These are phyloP conservation scores for Carettochelys insculpta DNA, from an alignment of 2,113 vertebrate species.

Conservation along the genomic window DNA sequence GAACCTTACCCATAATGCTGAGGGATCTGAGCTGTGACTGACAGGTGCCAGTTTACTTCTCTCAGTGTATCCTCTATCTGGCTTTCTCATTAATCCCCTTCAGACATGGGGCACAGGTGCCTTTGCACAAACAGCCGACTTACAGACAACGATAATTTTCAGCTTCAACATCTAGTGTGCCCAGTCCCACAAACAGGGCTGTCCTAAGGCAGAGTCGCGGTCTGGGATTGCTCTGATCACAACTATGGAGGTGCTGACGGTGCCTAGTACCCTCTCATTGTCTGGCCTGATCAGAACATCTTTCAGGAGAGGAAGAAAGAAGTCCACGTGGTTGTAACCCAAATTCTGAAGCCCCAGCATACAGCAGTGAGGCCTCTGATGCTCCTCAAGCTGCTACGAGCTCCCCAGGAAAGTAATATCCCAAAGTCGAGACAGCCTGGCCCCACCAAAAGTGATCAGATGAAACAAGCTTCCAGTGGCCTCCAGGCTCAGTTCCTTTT, in stretches of 20 bases:
- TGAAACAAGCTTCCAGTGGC: neutral
- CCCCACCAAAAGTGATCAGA: neutral
- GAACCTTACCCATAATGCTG: neutral
- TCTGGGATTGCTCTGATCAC: neutral
- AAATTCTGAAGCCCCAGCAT: neutral
- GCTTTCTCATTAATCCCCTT: neutral
- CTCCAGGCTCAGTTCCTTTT: too few relatives aligned
- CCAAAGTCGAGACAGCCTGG: neutral
- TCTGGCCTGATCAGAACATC: neutral
- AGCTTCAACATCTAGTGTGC: neutral
- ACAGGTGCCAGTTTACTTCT: neutral
- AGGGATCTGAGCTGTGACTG: neutral
- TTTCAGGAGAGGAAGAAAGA: neutral
- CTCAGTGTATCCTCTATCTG: neutral
- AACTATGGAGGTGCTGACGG: neutral
- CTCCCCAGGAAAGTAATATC: neutral
- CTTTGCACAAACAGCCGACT: neutral
- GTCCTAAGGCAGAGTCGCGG: too few relatives aligned
- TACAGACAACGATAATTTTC: neutral
- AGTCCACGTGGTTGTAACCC: neutral
- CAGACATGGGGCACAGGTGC: neutral
- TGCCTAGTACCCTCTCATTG: neutral
- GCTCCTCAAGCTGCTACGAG: neutral
- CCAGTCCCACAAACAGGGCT: fast-evolving
- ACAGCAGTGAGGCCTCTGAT: neutral